A percentile compares a stretch with the other conserved stretches of the same genome.
Conservation (phyloP, 1,140 invertebrate genomes). For the Trissolcus basalis region DNA sequence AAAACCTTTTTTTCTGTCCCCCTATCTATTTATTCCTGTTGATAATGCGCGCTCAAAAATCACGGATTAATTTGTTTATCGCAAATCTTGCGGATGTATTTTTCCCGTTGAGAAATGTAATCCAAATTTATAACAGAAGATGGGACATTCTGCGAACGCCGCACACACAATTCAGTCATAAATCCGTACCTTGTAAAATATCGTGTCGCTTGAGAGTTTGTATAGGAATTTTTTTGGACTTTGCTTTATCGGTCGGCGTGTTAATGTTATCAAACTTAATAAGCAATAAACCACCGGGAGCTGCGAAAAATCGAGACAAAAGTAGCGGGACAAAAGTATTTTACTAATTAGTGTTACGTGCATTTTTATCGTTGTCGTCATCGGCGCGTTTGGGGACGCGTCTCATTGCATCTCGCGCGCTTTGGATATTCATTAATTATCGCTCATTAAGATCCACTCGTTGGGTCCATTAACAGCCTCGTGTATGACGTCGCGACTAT, state of each 20-base stretch:
- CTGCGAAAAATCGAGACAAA: conserved; percentile 23
- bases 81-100: background rate
- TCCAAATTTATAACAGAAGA: no score
- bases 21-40: conserved; percentile 13
- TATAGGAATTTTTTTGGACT: no score
- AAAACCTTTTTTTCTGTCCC: conserved; percentile 25
- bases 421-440: conserved; percentile 58
- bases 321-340: conserved; percentile 22
- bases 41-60: conserved; percentile 10
- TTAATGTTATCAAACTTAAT: no score
- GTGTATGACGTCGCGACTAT: conserved; percentile 42
- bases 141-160: no score
- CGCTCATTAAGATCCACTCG: conserved; percentile 54
- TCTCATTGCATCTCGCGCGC: conserved; percentile 44
- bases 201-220: no score
- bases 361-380: conserved; percentile 46
- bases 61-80: background rate
- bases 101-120: no score
- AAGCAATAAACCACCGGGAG: background rate
- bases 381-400: conserved; percentile 32
- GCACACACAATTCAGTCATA: no score
- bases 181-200: no score
- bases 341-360: conserved; percentile 46
- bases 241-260: no score
- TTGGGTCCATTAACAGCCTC: conserved; percentile 38